These are phyloP conservation scores for Ommatoiulus sabulosus DNA, from an alignment of 2,888 invertebrate species.

Conservation along the genomic window DNA sequence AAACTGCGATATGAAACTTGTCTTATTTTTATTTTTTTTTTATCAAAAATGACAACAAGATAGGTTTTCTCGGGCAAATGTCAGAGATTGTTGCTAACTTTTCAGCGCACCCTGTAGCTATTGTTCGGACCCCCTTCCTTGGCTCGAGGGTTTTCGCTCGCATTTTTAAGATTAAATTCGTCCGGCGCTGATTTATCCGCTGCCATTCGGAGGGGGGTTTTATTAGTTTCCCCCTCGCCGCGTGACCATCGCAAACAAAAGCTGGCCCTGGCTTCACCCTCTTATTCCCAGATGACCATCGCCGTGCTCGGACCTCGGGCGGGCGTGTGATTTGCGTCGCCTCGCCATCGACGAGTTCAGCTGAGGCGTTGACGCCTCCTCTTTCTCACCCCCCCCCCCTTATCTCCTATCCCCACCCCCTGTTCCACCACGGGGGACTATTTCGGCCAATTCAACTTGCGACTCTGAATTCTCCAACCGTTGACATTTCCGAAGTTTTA, in stretches of 20 bases:
- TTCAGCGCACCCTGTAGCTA: neutral
- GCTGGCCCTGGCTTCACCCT: neutral
- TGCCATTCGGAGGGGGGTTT: neutral
- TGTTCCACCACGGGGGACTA: neutral
- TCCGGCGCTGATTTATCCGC: slow-evolving; percentile 1
- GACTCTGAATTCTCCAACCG: neutral
- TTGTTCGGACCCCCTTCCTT: neutral
- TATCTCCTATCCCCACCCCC: neutral
- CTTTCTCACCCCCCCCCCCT: too few relatives aligned
- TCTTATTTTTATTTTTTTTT: too few relatives aligned
- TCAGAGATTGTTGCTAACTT: neutral
- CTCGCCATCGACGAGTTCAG: neutral
- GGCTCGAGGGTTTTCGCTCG: slow-evolving; percentile 4
- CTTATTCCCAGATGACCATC: neutral
- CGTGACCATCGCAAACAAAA: neutral
- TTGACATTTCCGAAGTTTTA: too few relatives aligned
- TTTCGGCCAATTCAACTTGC: neutral
- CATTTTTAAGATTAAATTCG: slow-evolving; percentile 21
- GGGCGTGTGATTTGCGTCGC: neutral
- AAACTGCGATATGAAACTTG: too few relatives aligned
- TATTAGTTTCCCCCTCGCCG: neutral
- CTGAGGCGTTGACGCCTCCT: neutral
- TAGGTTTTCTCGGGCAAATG: too few relatives aligned
- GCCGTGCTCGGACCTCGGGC: neutral
- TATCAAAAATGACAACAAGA: too few relatives aligned